Evolutionary conservation across 1,140 invertebrate genomes (phyloP), one percentile per base, ranked within the genome.

Genomic region (Trinorchestia longiramus): DNA sequence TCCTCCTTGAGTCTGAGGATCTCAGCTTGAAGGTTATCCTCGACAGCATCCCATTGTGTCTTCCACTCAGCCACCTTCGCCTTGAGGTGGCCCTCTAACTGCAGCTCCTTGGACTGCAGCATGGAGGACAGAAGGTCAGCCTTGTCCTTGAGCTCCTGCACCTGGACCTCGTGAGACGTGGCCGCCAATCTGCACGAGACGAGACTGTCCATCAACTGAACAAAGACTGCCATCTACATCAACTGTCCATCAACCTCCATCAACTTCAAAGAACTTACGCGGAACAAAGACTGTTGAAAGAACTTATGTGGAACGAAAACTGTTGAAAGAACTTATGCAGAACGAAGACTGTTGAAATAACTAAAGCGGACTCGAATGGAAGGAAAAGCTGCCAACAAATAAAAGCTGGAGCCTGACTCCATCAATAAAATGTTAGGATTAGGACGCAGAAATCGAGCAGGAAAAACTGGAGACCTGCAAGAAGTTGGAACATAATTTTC

Each of bases 51-150:
- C 96, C 96, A 96, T 45, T 96, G 95, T 0, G 95, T 42, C 95
- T 96, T 96, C 96, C 96, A 96, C 88, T 96, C 95, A 0, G 95
- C 95, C 95, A 96, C 96, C 95, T 96, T 96, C 19, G 96, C 42
- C 96, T 96, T 96, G 53, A 96, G 96, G 45, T 95, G 42, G 0
- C 45, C 8, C 96, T 96, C 96, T 95, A 96, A 96, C 57, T 96
- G 95, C 47, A 96, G 95, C 57, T 96, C 96, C 43, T 96, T 96
- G 43, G 96, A 88, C 62, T 96, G 96, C 11, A 96, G 57, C 36
- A 96, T 95, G 28, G 91, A 41, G 90, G 96, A 95, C 57, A 96
- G 91, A 36, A 95, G 23, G 28, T 96, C 96, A 8, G 53, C 77
- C 43, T 96, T 96, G 28, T 95, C 95, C 15, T 77, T 96, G 28